Evolutionary conservation across 2,113 vertebrate genomes (phyloP), one percentile per base, ranked within the genome.

Genomic region (Phaethon lepturus): DNA sequence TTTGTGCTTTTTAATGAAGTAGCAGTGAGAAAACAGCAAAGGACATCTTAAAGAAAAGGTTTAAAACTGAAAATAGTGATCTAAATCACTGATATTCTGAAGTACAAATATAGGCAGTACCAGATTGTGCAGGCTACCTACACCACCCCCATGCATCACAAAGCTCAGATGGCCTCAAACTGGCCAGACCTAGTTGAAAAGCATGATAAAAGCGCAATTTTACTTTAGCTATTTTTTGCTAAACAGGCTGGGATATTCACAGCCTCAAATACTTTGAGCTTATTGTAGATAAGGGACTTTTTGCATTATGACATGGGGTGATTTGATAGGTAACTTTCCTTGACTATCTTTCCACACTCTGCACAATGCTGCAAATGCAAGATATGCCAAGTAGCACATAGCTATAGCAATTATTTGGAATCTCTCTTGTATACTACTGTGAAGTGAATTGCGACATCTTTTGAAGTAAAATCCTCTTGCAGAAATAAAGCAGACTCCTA

Each of bases 81-180:
- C 85, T 75, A 68, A 60, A 68, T 75, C 24, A 28, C 29, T 79
- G 81, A 38, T 68, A 22, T 26, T 50, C 52, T 68, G 22, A 72
- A 75, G 59, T 6, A 60, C 74, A 76, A 85, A 90, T 49, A 91
- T 42, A 93, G 92, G 62, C 58, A 64, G 58, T 33, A 86, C 40
- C 92, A 94, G 93, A 90, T 79, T 93, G 96, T 66, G 52, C 23
- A 1, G 17, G 45, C 84, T 88, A 85, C 81, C 80, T 88, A 86
- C 62, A 73, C 81, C 92, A 90, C 91, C 96, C 92, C 88, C 91
- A 18, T 25, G 40, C 77, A 94, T 29, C 66, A 56, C 74, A 82
- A 71, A 84, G 86, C 92, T 96, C 86, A 83, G 68, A 60, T 56
- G 88, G 86, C 92, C 91, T 60, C 72, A 45, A 15, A 81, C 67